Evolutionary conservation across 1,140 invertebrate species (phyloP).

Genomic region (Chelonus insularis): DNA sequence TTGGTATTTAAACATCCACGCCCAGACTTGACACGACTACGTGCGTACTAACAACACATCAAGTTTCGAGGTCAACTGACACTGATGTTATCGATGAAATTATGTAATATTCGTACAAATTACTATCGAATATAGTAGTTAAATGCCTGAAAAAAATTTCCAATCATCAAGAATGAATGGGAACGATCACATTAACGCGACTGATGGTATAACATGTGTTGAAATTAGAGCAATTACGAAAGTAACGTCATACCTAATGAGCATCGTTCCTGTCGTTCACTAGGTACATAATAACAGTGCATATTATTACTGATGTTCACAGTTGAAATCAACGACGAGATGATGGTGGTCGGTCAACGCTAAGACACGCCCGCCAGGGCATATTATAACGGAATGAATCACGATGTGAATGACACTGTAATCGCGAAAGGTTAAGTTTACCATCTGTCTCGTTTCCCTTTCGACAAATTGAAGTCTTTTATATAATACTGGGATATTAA

Average conservation of each 20-base stretch:
- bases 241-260: slow-evolving; percentile 43
- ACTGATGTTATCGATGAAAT: too few relatives aligned
- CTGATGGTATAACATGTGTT: too few relatives aligned
- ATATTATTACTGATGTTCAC: not conserved
- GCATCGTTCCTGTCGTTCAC: not conserved
- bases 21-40: too few relatives aligned
- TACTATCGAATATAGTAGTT: too few relatives aligned
- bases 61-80: too few relatives aligned
- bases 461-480: slow-evolving; percentile 3
- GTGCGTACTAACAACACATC: too few relatives aligned
- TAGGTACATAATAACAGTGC: not conserved
- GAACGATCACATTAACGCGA: slow-evolving; percentile 36
- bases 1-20: too few relatives aligned
- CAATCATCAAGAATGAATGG: too few relatives aligned
- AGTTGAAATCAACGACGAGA: not conserved
- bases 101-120: too few relatives aligned
- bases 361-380: slow-evolving; percentile 29
- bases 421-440: slow-evolving; percentile 40
- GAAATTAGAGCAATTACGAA: slow-evolving; percentile 51
- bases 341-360: slow-evolving; percentile 1
- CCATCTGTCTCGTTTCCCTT: slow-evolving; percentile 21
- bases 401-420: slow-evolving; percentile 46
- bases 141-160: slow-evolving; percentile 32
- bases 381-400: slow-evolving; percentile 41
- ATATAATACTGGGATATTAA: not conserved